Evolutionary conservation across 2,113 vertebrate genomes (phyloP).

Genomic region (Crotalus tigris): DNA sequence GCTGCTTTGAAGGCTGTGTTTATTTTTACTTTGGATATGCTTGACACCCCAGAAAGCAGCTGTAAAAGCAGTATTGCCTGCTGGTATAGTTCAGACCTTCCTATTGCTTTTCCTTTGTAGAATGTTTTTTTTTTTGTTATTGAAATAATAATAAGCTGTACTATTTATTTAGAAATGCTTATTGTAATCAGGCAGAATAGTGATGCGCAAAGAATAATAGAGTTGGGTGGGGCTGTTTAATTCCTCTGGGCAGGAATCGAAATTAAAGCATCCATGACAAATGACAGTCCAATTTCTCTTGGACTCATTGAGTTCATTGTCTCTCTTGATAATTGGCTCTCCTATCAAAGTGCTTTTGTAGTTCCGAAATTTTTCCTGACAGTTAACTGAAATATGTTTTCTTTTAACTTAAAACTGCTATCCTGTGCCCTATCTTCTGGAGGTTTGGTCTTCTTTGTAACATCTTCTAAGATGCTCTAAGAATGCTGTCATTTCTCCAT

Average conservation of each 20-base stretch:
- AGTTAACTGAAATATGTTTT: background rate
- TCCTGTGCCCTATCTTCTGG: background rate
- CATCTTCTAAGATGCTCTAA: background rate
- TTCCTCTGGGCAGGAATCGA: background rate
- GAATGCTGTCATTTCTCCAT: background rate
- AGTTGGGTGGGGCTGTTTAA: background rate
- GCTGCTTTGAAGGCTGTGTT: constrained; percentile 53
- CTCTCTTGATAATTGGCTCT: background rate
- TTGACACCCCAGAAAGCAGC: constrained; percentile 49
- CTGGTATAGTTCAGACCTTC: constrained; percentile 28
- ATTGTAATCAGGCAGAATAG: background rate
- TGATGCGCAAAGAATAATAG: background rate
- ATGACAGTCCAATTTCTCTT: background rate
- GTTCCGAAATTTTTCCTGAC: background rate
- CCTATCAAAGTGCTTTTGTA: background rate
- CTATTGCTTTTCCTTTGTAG: rapidly evolving
- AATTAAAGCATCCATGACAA: background rate
- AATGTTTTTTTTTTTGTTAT: background rate
- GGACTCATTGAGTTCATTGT: background rate
- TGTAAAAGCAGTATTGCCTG: constrained; percentile 43
- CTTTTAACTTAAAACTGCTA: background rate
- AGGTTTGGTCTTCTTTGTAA: background rate
- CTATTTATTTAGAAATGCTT: constrained; percentile 34
- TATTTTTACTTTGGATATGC: constrained; percentile 36
- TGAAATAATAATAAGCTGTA: constrained; percentile 36